phyloP scores from a whole-genome alignment of 2,113 vertebrate species.

The Lycaon pictus region DNA sequence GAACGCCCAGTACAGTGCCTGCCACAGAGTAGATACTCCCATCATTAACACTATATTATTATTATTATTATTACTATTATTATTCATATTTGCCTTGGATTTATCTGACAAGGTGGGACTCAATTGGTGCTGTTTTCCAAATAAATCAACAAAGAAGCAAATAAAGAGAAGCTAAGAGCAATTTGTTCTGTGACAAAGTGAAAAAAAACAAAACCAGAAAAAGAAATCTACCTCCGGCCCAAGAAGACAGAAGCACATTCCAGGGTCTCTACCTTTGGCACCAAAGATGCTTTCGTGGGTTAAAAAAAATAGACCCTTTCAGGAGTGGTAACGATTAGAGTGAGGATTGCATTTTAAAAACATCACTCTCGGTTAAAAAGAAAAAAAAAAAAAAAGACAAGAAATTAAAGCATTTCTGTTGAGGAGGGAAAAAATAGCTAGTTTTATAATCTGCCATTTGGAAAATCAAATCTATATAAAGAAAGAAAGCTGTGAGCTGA shows the following conservation, averaged over 20 bases:
- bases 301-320: background rate
- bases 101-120: background rate
- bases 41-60: background rate
- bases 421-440: constrained; percentile 68
- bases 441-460: constrained; percentile 81
- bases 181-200: constrained; percentile 49
- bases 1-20: background rate
- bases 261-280: background rate
- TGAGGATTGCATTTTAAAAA: background rate
- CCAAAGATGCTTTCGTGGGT: background rate
- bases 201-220: background rate
- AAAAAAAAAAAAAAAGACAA: background rate
- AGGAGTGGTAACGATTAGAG: background rate
- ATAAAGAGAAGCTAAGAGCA: constrained; percentile 45
- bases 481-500: constrained; percentile 70
- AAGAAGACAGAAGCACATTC: background rate
- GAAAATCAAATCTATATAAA: constrained; percentile 75
- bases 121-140: constrained; percentile 53
- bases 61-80: background rate
- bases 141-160: constrained; percentile 54
- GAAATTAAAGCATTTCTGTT: constrained; percentile 76
- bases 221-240: background rate
- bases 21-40: background rate
- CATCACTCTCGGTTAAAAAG: constrained; percentile 25
- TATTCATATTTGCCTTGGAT: background rate